Evolutionary conservation across 1,140 invertebrate species (phyloP).

Genomic region (Pseudobourletiella spinata): DNA sequence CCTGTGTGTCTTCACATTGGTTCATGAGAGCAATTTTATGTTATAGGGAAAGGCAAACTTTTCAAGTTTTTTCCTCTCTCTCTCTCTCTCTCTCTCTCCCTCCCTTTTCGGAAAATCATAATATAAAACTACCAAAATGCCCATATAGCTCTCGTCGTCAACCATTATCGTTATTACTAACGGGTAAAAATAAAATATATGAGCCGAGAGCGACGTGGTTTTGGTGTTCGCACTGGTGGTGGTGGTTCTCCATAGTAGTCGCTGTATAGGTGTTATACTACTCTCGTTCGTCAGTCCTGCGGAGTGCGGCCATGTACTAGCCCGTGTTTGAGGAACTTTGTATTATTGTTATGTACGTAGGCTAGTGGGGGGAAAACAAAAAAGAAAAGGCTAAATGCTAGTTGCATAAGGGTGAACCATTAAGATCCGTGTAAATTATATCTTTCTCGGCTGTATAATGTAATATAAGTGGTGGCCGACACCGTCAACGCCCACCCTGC

Average conservation of each 20-base stretch:
- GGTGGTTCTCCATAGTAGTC: too few species aligned
- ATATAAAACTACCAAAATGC: not conserved
- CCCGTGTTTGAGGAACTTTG: too few species aligned
- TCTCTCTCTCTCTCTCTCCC: too few species aligned
- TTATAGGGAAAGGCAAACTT: not conserved
- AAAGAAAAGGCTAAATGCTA: too few species aligned
- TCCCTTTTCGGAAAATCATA: not conserved
- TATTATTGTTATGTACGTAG: too few species aligned
- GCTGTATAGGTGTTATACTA: too few species aligned
- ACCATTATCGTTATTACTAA: not conserved
- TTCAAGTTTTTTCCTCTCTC: not conserved
- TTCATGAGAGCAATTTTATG: not conserved
- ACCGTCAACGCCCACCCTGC: slow-evolving; percentile 2
- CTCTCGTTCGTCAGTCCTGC: too few species aligned
- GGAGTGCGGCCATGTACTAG: too few species aligned
- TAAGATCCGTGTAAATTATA: slow-evolving; percentile 4
- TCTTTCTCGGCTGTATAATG: not conserved
- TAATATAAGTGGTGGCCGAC: slow-evolving; percentile 6
- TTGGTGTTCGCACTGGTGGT: too few species aligned
- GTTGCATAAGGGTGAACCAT: too few species aligned
- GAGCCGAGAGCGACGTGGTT: too few species aligned
- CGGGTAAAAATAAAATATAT: not conserved
- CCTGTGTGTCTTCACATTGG: not conserved
- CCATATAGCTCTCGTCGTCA: not conserved
- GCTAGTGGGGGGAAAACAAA: too few species aligned